Percentiles rank a stretch among this genome's conserved stretches.
Conservation (phyloP, 2,797 vertebrate genomes). For the Microcaecilia unicolor region DNA sequence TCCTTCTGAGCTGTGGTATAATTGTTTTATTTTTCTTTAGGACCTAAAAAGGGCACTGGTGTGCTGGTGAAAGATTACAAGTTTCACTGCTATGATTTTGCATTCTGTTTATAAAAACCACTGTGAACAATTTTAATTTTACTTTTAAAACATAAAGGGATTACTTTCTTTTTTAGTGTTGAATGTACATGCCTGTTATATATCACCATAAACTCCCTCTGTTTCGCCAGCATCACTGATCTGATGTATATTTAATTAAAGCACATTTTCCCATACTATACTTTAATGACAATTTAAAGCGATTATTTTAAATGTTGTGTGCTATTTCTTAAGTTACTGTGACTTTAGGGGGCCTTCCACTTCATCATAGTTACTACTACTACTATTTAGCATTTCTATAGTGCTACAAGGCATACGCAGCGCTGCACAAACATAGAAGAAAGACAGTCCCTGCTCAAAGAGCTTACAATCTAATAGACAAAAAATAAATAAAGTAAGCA, state of each 20-base stretch:
- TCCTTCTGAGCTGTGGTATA: constrained; percentile 21
- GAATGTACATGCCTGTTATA: constrained; percentile 40
- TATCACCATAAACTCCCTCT: constrained; percentile 32
- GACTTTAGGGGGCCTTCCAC: too few relatives aligned
- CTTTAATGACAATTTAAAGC: constrained; percentile 58
- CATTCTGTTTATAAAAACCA: constrained; percentile 60
- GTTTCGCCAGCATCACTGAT: constrained; percentile 45
- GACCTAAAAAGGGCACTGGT: constrained; percentile 51
- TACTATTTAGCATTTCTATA: too few relatives aligned
- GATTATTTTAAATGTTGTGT: constrained; percentile 61
- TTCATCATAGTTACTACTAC: too few relatives aligned
- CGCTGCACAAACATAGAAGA: too few relatives aligned
- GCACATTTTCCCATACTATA: constrained; percentile 38
- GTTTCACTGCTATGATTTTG: constrained; percentile 40
- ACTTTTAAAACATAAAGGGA: constrained; percentile 52
- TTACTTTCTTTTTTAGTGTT: constrained; percentile 43
- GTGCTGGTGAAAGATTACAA: constrained; percentile 49
- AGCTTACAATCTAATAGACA: too few relatives aligned
- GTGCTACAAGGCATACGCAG: too few relatives aligned
- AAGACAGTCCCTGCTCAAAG: too few relatives aligned
- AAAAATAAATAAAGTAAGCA: too few relatives aligned
- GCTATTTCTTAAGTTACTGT: constrained; percentile 57
- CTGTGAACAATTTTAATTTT: constrained; percentile 60
- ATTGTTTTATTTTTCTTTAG: constrained; percentile 45
- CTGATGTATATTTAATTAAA: constrained; percentile 60